phyloP scores from a whole-genome alignment of 1,140 invertebrate species.

The Zaprionus vittiger region DNA sequence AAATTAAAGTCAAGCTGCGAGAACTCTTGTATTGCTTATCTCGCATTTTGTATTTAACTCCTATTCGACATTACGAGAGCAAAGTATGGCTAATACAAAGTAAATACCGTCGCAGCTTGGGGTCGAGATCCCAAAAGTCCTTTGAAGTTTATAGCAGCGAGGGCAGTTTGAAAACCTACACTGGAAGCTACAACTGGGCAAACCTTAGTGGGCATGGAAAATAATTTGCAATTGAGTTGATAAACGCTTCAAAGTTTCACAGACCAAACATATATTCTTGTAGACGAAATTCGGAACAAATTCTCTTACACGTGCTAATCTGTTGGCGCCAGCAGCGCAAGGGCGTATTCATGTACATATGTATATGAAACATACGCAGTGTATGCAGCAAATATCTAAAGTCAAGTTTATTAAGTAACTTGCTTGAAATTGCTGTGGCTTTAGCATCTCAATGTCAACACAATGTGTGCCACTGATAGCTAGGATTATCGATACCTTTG shows the following conservation, averaged over 20 bases:
- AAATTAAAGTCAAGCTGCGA: slow-evolving; percentile 75
- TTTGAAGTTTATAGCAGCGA: slow-evolving; percentile 40
- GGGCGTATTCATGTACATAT: background rate
- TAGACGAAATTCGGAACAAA: slow-evolving; percentile 9
- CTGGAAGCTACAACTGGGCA: background rate
- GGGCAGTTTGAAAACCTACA: slow-evolving; percentile 1
- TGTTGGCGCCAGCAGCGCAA: slow-evolving; percentile 1
- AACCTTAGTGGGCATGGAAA: background rate
- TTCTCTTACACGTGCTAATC: slow-evolving; percentile 70
- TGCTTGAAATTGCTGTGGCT: background rate
- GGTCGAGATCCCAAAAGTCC: slow-evolving; percentile 25
- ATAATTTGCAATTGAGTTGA: background rate
- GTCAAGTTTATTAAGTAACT: too few relatives aligned
- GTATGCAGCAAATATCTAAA: background rate
- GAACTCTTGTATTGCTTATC: slow-evolving; percentile 44
- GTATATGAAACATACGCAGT: background rate
- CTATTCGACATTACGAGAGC: slow-evolving; percentile 27
- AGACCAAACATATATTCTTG: background rate
- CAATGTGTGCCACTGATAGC: background rate
- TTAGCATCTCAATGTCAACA: background rate
- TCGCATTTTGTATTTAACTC: slow-evolving; percentile 35
- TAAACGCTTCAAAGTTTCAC: background rate
- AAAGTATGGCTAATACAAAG: slow-evolving; percentile 64
- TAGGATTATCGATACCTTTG: background rate
- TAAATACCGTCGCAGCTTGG: slow-evolving; percentile 61